These are phyloP conservation scores for Tapirus indicus DNA, from an alignment of 2,797 vertebrate genomes.

Conservation along the genomic window DNA sequence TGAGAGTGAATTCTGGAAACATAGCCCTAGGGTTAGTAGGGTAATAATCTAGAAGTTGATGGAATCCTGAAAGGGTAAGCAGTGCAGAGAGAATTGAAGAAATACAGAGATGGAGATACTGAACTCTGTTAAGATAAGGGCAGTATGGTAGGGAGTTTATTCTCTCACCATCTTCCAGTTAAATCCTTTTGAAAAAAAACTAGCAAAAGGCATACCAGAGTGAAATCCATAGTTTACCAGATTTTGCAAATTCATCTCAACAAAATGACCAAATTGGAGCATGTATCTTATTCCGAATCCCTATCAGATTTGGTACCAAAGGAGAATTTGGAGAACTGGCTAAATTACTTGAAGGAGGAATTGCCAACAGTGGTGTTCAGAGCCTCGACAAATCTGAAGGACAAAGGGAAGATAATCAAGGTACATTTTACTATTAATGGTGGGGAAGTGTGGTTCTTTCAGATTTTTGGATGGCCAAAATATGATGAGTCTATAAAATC, in stretches of 20 bases:
- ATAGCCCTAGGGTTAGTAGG: not conserved
- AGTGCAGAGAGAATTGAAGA: not conserved
- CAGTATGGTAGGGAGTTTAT: not conserved
- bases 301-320: conserved; percentile 95
- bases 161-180: not conserved
- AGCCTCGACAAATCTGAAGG: conserved; percentile 90
- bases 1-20: not conserved
- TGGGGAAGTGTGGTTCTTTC: not conserved
- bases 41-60: not conserved
- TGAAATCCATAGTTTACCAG: not conserved
- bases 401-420: conserved; percentile 86
- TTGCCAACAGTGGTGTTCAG: conserved; percentile 95
- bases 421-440: not conserved
- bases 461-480: conserved; percentile 61
- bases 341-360: conserved; percentile 92
- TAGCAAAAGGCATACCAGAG: not conserved
- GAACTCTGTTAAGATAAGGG: not conserved
- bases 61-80: not conserved
- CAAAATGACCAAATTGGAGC: not conserved
- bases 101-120: not conserved
- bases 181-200: not conserved
- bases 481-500: conserved; percentile 65
- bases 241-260: not conserved
- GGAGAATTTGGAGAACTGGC: conserved; percentile 94
- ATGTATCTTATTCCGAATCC: conserved; percentile 20